Evolutionary conservation across 2,888 invertebrate genomes (phyloP).

Genomic region (Cephus runcator): DNA sequence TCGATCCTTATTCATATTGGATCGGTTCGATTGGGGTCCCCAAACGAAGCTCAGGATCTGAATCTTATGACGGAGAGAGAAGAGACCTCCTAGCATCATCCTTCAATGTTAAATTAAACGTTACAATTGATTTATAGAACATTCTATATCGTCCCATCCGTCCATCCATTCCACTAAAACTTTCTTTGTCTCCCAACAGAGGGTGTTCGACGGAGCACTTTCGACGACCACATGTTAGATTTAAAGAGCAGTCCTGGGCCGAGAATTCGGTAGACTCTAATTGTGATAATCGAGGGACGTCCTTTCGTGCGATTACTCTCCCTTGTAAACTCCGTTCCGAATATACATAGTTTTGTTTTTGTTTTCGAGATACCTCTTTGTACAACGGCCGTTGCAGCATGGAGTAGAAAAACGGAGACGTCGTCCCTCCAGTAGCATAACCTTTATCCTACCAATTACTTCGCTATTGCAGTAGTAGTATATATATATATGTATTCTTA

Average conservation of each 20-base stretch:
- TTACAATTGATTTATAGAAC: neutral
- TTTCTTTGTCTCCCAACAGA: neutral
- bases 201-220: neutral
- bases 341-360: neutral
- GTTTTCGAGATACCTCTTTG: neutral
- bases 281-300: conserved; percentile 57
- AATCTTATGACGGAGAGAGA: neutral
- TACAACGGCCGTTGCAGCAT: neutral
- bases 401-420: conserved; percentile 23
- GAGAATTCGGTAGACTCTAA: conserved; percentile 51
- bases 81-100: neutral
- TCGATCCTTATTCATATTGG: neutral
- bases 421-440: conserved; percentile 50
- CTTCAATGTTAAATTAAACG: neutral
- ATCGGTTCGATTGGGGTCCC: neutral
- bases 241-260: conserved; percentile 18
- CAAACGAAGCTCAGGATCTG: neutral
- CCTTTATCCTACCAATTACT: conserved; percentile 37
- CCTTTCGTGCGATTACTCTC: neutral
- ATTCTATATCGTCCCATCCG: neutral
- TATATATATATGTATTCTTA: conserved; percentile 10
- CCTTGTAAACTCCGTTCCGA: neutral
- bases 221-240: neutral
- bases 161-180: neutral
- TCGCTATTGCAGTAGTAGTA: conserved; percentile 12